These are phyloP conservation scores for Mungos mungo DNA, from an alignment of 2,113 vertebrate genomes.

Conservation along the genomic window DNA sequence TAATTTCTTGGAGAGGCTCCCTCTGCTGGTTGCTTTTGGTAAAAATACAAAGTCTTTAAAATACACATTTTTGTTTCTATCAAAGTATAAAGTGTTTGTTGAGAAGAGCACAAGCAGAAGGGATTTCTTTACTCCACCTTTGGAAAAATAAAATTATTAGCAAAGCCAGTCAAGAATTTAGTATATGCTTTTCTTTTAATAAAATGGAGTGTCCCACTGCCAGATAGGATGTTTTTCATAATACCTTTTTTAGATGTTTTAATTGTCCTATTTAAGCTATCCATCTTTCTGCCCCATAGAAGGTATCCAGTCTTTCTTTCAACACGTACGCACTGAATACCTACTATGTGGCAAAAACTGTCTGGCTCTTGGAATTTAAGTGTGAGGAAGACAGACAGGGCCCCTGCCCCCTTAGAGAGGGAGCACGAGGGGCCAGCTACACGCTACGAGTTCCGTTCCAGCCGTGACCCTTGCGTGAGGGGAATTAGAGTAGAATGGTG, in stretches of 20 bases:
- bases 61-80: neutral
- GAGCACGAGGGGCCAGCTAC: neutral
- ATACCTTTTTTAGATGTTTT: conserved; percentile 28
- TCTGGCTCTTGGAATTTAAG: neutral
- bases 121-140: neutral
- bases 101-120: conserved; percentile 31
- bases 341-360: neutral
- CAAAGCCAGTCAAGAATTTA: conserved; percentile 16
- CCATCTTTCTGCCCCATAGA: too few species aligned
- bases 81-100: conserved; percentile 14
- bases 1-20: conserved; percentile 56
- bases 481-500: neutral
- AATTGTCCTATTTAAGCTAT: neutral
- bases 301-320: neutral
- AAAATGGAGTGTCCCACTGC: neutral
- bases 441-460: neutral
- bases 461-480: neutral
- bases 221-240: neutral
- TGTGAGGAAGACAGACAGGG: neutral
- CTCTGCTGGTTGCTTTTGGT: conserved; percentile 75
- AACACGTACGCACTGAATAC: neutral
- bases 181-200: neutral
- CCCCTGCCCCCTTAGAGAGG: neutral
- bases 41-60: conserved; percentile 30
- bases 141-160: neutral